Conservation (phyloP, 2,113 vertebrate species). For the Pomatorhinus ruficollis region DNA sequence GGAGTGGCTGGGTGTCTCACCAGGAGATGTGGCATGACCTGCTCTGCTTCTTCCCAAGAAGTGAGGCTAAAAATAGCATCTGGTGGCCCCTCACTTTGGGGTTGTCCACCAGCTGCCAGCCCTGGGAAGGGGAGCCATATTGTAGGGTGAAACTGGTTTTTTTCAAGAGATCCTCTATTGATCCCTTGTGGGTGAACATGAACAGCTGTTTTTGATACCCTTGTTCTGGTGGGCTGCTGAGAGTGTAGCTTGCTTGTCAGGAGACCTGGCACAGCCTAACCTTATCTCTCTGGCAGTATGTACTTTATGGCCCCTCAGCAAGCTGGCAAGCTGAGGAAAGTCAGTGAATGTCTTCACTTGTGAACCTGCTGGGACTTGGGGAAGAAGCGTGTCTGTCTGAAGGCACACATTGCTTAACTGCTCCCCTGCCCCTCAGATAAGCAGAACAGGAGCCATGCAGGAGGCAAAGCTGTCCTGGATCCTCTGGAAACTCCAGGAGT, state of each 20-base stretch:
- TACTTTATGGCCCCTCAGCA: background rate
- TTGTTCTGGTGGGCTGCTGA: background rate
- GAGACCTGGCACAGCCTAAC: background rate
- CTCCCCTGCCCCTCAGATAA: background rate
- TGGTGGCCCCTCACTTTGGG: background rate
- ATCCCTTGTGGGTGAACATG: fast-evolving
- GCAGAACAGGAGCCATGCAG: background rate
- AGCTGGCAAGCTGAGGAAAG: background rate
- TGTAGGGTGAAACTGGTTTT: background rate
- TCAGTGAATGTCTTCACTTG: background rate
- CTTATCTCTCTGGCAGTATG: background rate
- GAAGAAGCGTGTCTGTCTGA: background rate
- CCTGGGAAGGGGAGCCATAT: background rate
- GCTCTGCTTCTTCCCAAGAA: background rate
- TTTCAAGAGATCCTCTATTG: background rate
- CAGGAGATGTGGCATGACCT: background rate
- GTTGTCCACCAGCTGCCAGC: background rate
- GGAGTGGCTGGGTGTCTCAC: background rate
- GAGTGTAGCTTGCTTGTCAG: background rate
- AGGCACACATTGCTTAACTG: background rate
- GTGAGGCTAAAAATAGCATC: background rate
- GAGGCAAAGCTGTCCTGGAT: background rate
- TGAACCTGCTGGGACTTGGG: background rate
- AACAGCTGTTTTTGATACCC: background rate
- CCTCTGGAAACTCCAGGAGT: background rate